Conservation (phyloP, 2,797 vertebrate species). For the Schizopygopsis malacanthus region DNA sequence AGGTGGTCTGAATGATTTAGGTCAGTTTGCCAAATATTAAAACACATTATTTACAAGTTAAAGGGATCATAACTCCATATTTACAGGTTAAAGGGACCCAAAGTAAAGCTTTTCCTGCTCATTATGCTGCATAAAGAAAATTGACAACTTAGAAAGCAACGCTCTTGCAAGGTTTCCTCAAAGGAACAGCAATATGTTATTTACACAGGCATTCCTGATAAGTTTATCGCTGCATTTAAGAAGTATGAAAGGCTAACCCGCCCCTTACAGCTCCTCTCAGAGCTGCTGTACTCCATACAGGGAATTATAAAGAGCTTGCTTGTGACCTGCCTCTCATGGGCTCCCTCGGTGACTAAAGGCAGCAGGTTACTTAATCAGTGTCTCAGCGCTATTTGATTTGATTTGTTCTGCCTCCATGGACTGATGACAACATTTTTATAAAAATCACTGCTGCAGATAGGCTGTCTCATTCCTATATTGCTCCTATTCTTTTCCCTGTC, state of each 20-base stretch:
- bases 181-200: slow-evolving; percentile 54
- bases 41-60: background rate
- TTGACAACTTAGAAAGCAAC: slow-evolving; percentile 16
- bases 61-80: background rate
- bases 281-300: slow-evolving; percentile 51
- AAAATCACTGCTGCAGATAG: slow-evolving; percentile 38
- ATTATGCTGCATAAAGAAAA: slow-evolving; percentile 28
- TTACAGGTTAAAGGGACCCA: background rate
- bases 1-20: background rate
- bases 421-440: slow-evolving; percentile 41
- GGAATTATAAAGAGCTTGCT: slow-evolving; percentile 62
- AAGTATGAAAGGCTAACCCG: slow-evolving; percentile 42
- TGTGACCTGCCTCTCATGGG: slow-evolving; percentile 49
- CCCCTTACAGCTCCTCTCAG: slow-evolving; percentile 36
- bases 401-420: slow-evolving; percentile 46
- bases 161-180: slow-evolving; percentile 14
- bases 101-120: background rate
- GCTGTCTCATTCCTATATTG: slow-evolving; percentile 22
- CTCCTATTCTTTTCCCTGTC: slow-evolving; percentile 9
- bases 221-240: slow-evolving; percentile 71
- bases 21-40: background rate
- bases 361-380: slow-evolving; percentile 56
- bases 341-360: slow-evolving; percentile 49
- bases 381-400: slow-evolving; percentile 35
- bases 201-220: slow-evolving; percentile 73